Evolutionary conservation across 2,797 vertebrate genomes (phyloP), one percentile per base, ranked within the genome.

Genomic region (Myiotriccus ornatus): DNA sequence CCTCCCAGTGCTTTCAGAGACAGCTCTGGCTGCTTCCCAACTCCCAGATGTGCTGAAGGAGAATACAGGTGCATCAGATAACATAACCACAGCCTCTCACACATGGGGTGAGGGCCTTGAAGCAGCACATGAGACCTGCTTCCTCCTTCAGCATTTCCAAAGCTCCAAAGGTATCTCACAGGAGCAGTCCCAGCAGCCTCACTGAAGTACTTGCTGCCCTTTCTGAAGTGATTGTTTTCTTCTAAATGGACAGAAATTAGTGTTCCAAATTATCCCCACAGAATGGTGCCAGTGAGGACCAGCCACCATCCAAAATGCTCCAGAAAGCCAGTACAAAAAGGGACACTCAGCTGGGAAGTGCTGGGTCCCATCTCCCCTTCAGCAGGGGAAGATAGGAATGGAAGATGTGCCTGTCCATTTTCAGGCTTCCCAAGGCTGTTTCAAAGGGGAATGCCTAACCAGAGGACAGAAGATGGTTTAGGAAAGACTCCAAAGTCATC

Each of bases 31-130:
- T 22, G 11, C 2, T 37, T 56, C 56, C 32, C 1, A 49, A 67
- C 30, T 3, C 37, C 49, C 63, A 79, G 53, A 74, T 21, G 41
- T 17, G 52, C 68, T 73, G 74, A 69, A 50, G 73, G 39, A 84
- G 56, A 76, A 64, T 1, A 27, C 0, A 0, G 46, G 46, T 2
- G 12, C 34, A 20, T 0, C 6, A 34, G 52, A 34, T 30, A 84
- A 78, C 67, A 80, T 65, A 83, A 21, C 13, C 49, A 19, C 49
- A 63, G 64, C 39, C 55, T 50, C 53, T 64, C 23, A 8, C 9
- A 4, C 44, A 6, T 0, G 12, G 32, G 20, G 3, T 1, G 1
- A 65, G 79, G 0, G 3, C 74, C 53, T 37, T 34, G 59, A 76
- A 80, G 52, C 2, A 5, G 46, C 32, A 46, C 10, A 0, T 2